These are phyloP conservation scores for Pachypanchax playfairii DNA, from an alignment of 2,113 vertebrate genomes.

Conservation along the genomic window DNA sequence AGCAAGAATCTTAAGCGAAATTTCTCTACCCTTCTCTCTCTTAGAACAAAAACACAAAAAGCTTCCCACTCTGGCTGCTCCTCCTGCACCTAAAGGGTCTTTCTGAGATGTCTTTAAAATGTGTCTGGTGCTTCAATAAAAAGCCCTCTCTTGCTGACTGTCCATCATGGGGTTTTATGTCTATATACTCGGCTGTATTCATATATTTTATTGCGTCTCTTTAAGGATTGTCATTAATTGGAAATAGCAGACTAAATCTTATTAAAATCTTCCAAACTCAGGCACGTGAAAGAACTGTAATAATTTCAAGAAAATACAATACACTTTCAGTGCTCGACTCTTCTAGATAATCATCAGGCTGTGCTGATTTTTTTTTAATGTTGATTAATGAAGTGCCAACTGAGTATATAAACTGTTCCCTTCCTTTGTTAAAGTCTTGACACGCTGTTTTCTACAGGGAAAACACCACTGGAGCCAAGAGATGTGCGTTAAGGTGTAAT, in stretches of 20 bases:
- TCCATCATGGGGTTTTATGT: conserved; percentile 36
- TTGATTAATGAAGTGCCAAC: conserved; percentile 77
- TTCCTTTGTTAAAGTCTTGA: conserved; percentile 63
- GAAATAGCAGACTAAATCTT: conserved; percentile 35
- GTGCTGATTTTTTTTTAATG: conserved; percentile 60
- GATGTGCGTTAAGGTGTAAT: conserved; percentile 71
- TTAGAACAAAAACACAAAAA: conserved; percentile 54
- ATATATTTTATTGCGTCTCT: conserved; percentile 35
- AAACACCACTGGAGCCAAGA: conserved; percentile 60
- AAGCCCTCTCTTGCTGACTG: conserved; percentile 42
- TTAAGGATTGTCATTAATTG: conserved; percentile 37
- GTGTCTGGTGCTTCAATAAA: conserved; percentile 55
- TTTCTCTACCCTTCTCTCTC: conserved; percentile 41
- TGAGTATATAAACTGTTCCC: conserved; percentile 60
- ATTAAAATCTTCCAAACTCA: conserved; percentile 44
- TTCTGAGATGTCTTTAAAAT: conserved; percentile 50
- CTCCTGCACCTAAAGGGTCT: conserved; percentile 35
- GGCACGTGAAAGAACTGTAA: conserved; percentile 11
- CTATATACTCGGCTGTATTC: conserved; percentile 29
- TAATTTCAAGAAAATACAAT: conserved; percentile 50
- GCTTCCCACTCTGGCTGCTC: conserved; percentile 30
- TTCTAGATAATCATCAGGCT: conserved; percentile 54
- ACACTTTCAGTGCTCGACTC: conserved; percentile 20
- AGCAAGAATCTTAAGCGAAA: conserved; percentile 71
- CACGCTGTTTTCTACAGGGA: conserved; percentile 67